Percentiles rank a stretch among this genome's conserved stretches.
Conservation (phyloP, 2,797 vertebrate species). For the Hypotaenidia okinawae region DNA sequence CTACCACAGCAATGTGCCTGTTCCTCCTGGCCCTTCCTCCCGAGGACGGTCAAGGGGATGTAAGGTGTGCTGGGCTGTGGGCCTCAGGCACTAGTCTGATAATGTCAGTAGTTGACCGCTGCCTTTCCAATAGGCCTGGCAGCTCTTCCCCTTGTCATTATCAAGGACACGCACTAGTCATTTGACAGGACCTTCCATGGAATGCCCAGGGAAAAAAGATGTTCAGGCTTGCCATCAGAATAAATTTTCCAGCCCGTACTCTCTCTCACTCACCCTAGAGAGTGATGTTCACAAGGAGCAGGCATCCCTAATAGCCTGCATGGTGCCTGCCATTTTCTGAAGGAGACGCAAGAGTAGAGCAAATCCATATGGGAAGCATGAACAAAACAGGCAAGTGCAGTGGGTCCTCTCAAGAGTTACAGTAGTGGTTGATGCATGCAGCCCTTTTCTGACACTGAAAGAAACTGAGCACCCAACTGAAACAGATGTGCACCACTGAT, state of each 20-base stretch:
- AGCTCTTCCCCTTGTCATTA: not conserved
- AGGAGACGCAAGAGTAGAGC: not conserved
- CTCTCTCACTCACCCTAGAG: not conserved
- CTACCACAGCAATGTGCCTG: not conserved
- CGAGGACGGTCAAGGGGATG: not conserved
- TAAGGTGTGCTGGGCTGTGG: not conserved
- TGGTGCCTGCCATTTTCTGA: not conserved
- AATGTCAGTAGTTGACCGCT: not conserved
- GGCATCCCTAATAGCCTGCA: not conserved
- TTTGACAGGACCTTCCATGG: not conserved
- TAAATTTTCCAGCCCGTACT: not conserved
- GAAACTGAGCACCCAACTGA: not conserved
- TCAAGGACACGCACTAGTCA: accelerated
- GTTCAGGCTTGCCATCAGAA: not conserved
- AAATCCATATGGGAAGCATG: not conserved
- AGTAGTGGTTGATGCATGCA: not conserved
- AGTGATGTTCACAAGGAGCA: not conserved
- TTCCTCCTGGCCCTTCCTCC: not conserved
- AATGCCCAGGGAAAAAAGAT: not conserved
- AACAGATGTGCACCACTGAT: not conserved
- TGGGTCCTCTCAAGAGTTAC: not conserved
- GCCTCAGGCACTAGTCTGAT: not conserved
- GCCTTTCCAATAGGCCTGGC: not conserved
- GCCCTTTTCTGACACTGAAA: not conserved
- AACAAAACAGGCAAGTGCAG: not conserved